These are phyloP conservation scores for Tortricodes alternella DNA, from an alignment of 2,888 invertebrate species.

Conservation along the genomic window DNA sequence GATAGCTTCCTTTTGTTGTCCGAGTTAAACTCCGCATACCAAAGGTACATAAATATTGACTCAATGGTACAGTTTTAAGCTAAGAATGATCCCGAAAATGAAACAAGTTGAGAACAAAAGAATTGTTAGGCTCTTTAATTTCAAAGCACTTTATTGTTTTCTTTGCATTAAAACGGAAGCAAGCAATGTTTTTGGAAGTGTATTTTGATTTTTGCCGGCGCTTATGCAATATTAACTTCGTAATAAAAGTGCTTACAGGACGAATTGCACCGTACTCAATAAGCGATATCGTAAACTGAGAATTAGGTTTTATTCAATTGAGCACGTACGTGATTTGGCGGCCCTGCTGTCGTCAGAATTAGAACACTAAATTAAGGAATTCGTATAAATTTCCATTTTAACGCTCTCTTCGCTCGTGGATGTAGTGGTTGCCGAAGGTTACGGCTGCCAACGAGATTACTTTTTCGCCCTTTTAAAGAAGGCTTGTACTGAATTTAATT, in stretches of 20 bases:
- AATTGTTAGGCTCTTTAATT: too few species aligned
- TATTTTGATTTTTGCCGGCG: not conserved
- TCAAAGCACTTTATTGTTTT: not conserved
- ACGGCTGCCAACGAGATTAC: not conserved
- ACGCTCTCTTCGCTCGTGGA: not conserved
- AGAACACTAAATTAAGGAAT: constrained; percentile 53
- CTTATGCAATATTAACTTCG: constrained; percentile 35
- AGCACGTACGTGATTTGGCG: constrained; percentile 68
- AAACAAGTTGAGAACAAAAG: too few species aligned
- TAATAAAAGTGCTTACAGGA: constrained; percentile 61
- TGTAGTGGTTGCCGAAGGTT: not conserved
- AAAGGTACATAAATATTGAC: too few species aligned
- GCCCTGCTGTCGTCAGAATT: constrained; percentile 40
- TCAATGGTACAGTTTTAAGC: not conserved
- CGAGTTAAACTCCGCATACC: too few species aligned
- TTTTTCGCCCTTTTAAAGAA: constrained; percentile 5
- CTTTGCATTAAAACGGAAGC: not conserved
- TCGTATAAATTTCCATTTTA: constrained; percentile 39
- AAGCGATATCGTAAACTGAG: constrained; percentile 57
- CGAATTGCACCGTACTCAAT: constrained; percentile 57
- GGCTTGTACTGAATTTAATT: too few species aligned
- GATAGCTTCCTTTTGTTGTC: not conserved
- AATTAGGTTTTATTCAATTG: constrained; percentile 70
- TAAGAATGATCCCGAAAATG: not conserved
- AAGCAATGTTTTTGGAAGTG: not conserved